A percentile compares a stretch with the other conserved stretches of the same genome.
Conservation (phyloP, 2,888 invertebrate genomes). For the Agonum fuliginosum region DNA sequence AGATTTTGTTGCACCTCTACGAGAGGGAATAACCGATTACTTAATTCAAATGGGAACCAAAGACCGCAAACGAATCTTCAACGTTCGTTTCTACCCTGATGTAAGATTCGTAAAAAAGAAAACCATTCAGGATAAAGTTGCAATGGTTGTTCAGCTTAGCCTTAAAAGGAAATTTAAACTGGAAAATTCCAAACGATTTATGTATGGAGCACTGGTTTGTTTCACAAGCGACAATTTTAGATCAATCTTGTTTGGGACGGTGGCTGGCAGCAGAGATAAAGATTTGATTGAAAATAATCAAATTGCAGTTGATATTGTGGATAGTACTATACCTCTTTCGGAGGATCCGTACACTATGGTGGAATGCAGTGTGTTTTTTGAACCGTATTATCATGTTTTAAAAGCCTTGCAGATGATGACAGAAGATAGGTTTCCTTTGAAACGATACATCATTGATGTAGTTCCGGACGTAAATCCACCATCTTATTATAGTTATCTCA, state of each 20-base stretch:
- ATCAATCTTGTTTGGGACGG: slow-evolving; percentile 81
- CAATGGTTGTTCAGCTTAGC: slow-evolving; percentile 64
- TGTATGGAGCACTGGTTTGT: slow-evolving; percentile 83
- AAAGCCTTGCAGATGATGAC: slow-evolving; percentile 79
- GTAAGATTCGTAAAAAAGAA: slow-evolving; percentile 45
- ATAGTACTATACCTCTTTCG: slow-evolving; percentile 66
- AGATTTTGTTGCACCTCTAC: slow-evolving; percentile 85
- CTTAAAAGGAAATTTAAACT: slow-evolving; percentile 70
- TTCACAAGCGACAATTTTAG: slow-evolving; percentile 83
- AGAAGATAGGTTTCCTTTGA: slow-evolving; percentile 79
- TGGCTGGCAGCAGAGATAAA: slow-evolving; percentile 77
- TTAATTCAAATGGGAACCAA: slow-evolving; percentile 40
- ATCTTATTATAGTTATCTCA: slow-evolving; percentile 68
- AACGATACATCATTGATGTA: slow-evolving; percentile 79
- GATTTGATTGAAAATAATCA: slow-evolving; percentile 75
- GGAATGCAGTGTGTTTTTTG: slow-evolving; percentile 87
- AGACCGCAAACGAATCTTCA: slow-evolving; percentile 42
- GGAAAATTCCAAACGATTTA: slow-evolving; percentile 77
- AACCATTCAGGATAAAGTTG: slow-evolving; percentile 58
- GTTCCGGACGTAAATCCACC: slow-evolving; percentile 69
- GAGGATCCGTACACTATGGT: slow-evolving; percentile 78
- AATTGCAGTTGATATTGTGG: slow-evolving; percentile 73
- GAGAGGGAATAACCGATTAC: slow-evolving; percentile 77
- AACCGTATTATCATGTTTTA: slow-evolving; percentile 86
- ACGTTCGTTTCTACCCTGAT: slow-evolving; percentile 63